These are phyloP conservation scores for Caenorhabditis becei DNA, from an alignment of 2,888 invertebrate genomes.

Conservation along the genomic window DNA sequence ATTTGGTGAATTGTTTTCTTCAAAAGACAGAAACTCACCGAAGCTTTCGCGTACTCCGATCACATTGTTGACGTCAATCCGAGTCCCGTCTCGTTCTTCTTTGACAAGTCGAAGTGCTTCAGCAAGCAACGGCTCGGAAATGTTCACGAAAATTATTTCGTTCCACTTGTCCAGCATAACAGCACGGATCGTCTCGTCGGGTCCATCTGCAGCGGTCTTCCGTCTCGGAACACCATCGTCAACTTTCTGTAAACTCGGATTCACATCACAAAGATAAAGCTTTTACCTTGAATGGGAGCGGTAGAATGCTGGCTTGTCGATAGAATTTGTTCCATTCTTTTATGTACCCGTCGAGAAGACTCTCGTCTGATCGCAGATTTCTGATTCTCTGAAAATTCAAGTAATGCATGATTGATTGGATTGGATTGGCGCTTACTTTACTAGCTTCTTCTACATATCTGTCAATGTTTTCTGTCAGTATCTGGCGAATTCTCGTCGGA, in stretches of 20 bases:
- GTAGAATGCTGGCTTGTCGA: conserved; percentile 93
- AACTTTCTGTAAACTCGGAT: conserved; percentile 22
- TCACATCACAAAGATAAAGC: background rate
- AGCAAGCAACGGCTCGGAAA: conserved; percentile 91
- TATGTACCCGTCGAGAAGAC: conserved; percentile 95
- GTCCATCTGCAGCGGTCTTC: background rate
- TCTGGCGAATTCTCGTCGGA: conserved; percentile 84
- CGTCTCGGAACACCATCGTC: conserved; percentile 14
- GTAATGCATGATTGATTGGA: background rate
- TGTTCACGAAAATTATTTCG: conserved; percentile 94
- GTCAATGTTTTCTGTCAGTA: conserved; percentile 67
- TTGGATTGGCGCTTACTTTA: conserved; percentile 50
- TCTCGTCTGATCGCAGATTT: conserved; percentile 94
- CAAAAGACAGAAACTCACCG: conserved; percentile 85
- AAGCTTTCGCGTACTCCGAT: conserved; percentile 98
- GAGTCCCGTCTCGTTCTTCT: conserved; percentile 96
- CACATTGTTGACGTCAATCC: conserved; percentile 96
- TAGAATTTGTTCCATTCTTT: conserved; percentile 98
- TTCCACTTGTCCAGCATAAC: conserved; percentile 98
- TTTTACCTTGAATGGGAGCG: conserved; percentile 77
- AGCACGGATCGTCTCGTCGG: conserved; percentile 13
- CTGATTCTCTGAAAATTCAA: conserved; percentile 86
- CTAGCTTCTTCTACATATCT: conserved; percentile 72
- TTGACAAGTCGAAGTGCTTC: conserved; percentile 98
- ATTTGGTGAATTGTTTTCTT: background rate